phyloP scores from a whole-genome alignment of 1,140 invertebrate species.

The Melipona quadrifasciata region DNA sequence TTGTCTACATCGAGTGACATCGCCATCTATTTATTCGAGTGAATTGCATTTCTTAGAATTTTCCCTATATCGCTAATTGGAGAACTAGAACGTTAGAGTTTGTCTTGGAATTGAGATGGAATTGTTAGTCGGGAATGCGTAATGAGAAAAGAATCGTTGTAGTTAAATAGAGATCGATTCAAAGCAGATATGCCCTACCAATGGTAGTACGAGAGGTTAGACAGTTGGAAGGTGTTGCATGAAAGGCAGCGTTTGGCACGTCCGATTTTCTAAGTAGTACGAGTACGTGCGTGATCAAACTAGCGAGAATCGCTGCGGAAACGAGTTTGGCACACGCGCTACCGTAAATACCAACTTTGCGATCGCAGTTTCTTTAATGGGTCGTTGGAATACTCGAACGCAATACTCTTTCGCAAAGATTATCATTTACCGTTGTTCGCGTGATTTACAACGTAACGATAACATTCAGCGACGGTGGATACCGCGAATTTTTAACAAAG shows the following conservation, averaged over 20 bases:
- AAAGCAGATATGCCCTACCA: background rate
- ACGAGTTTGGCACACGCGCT: slow-evolving; percentile 24
- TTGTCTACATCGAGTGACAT: slow-evolving; percentile 18
- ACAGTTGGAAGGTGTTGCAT: background rate
- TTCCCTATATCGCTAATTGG: background rate
- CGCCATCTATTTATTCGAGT: background rate
- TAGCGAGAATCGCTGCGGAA: background rate
- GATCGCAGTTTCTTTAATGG: slow-evolving; percentile 14
- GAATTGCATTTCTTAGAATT: background rate
- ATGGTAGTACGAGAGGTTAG: background rate
- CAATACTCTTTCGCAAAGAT: slow-evolving; percentile 8
- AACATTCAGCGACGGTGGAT: background rate
- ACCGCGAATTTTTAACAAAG: background rate
- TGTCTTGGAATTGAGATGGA: background rate
- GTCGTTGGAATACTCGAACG: background rate
- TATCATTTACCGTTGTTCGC: background rate
- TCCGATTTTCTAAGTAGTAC: slow-evolving; percentile 18
- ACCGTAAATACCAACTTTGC: background rate
- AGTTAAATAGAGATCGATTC: background rate
- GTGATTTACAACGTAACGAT: background rate
- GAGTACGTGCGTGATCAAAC: slow-evolving; percentile 8
- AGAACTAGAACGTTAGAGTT: background rate
- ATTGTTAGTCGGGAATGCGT: background rate
- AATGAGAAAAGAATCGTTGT: background rate
- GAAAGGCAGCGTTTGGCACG: slow-evolving; percentile 30